Evolutionary conservation across 2,797 vertebrate species (phyloP).

Genomic region (Sebastes hopkinsi): DNA sequence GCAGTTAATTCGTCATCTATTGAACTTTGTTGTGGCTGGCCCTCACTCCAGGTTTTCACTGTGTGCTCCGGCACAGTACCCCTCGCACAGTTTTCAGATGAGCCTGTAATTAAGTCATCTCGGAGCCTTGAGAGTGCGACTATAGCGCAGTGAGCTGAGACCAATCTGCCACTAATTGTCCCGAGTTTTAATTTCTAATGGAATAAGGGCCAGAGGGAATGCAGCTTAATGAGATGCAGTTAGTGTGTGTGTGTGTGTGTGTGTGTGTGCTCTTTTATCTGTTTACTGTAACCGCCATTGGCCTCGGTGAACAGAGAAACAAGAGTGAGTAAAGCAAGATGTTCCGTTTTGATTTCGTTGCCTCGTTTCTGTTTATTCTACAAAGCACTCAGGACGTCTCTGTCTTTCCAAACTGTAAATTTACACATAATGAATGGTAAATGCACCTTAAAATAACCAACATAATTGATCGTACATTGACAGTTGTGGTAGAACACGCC

Average conservation of each 20-base stretch:
- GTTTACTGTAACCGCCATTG: constrained; percentile 71
- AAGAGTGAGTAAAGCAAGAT: constrained; percentile 59
- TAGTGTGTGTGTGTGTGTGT: constrained; percentile 34
- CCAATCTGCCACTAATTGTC: constrained; percentile 82
- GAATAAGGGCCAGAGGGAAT: constrained; percentile 78
- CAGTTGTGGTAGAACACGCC: neutral
- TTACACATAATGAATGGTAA: constrained; percentile 30
- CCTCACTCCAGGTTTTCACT: constrained; percentile 36
- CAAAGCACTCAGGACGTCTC: constrained; percentile 50
- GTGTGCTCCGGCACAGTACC: constrained; percentile 20
- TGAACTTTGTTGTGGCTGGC: constrained; percentile 19
- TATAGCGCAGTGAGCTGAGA: constrained; percentile 71
- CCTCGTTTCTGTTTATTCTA: constrained; percentile 53
- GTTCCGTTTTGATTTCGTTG: constrained; percentile 56
- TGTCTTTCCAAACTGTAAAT: constrained; percentile 30
- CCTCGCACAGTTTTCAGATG: constrained; percentile 55
- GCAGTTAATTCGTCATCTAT: constrained; percentile 1
- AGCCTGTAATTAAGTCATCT: constrained; percentile 82
- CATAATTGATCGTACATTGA: constrained; percentile 24
- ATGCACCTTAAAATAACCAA: constrained; percentile 18
- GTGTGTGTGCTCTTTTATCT: constrained; percentile 56
- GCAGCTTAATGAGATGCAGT: constrained; percentile 74
- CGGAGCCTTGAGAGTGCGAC: constrained; percentile 67
- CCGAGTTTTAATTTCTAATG: constrained; percentile 84
- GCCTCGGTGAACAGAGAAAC: constrained; percentile 56